Conservation (phyloP, 2,797 vertebrate genomes). For the Manis javanica region DNA sequence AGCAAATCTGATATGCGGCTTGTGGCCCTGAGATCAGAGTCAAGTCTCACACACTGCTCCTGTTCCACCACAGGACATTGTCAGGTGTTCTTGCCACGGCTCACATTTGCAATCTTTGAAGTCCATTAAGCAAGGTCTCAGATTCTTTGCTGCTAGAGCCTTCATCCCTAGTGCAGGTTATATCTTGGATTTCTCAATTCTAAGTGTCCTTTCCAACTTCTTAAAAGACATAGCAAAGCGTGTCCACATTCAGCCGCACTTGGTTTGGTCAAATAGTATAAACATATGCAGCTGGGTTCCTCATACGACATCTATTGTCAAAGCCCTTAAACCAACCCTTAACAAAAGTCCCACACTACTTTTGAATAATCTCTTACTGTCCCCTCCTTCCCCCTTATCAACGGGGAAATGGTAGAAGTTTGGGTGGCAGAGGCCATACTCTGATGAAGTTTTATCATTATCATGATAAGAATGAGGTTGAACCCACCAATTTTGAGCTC, state of each 20-base stretch:
- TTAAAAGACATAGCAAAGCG: background rate
- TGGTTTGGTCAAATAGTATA: background rate
- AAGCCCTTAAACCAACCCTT: background rate
- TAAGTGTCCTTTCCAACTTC: background rate
- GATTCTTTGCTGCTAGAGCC: background rate
- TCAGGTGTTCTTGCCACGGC: background rate
- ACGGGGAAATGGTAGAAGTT: background rate
- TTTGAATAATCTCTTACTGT: background rate
- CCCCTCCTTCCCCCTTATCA: background rate
- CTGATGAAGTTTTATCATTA: background rate
- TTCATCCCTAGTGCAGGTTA: background rate
- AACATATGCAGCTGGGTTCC: background rate
- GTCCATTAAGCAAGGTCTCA: background rate
- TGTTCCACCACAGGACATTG: background rate
- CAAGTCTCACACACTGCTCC: background rate
- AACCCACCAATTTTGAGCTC: background rate
- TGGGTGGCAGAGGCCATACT: background rate
- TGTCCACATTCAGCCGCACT: background rate
- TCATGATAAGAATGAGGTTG: too few species aligned
- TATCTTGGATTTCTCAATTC: background rate
- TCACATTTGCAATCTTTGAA: background rate
- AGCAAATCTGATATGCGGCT: background rate
- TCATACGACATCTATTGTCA: background rate
- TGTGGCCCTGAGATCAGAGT: background rate
- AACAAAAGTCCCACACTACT: background rate